phyloP scores from a whole-genome alignment of 2,797 vertebrate species.

The Cryptoblepharus egeriae region DNA sequence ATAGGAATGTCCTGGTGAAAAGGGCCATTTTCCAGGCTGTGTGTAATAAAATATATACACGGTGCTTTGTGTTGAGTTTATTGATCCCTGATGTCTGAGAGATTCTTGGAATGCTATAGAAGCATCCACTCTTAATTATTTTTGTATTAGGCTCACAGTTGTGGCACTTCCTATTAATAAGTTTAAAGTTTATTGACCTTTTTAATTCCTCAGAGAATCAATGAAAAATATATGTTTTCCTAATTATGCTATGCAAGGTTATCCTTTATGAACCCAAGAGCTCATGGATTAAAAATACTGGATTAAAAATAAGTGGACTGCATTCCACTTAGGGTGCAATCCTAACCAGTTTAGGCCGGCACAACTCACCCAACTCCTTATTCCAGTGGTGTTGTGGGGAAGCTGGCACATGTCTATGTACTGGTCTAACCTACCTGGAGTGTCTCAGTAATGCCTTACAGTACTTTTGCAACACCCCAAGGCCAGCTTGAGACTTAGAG shows the following conservation, averaged over 20 bases:
- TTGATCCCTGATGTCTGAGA: not conserved
- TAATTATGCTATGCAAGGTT: not conserved
- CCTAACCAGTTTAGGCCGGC: no score
- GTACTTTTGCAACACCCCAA: no score
- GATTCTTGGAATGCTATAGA: not conserved
- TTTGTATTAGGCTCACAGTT: conserved; percentile 11
- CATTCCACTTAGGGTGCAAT: no score
- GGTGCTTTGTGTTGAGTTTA: not conserved
- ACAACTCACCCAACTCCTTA: no score
- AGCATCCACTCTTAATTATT: not conserved
- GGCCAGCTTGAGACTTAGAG: no score
- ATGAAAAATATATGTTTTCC: not conserved
- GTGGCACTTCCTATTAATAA: not conserved
- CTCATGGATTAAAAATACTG: accelerated
- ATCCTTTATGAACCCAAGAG: not conserved
- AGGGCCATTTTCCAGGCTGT: conserved; percentile 4
- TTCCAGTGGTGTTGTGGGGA: no score
- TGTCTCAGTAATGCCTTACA: no score
- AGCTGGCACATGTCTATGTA: no score
- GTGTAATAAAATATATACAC: conserved; percentile 38
- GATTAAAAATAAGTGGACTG: no score
- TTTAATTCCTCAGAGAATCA: not conserved
- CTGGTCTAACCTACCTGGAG: no score
- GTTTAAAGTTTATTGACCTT: not conserved
- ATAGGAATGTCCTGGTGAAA: conserved; percentile 35